Percentiles rank a stretch among this genome's conserved stretches.
These are phyloP conservation scores for Scartelaos histophorus DNA, from an alignment of 2,113 vertebrate species.

Conservation along the genomic window DNA sequence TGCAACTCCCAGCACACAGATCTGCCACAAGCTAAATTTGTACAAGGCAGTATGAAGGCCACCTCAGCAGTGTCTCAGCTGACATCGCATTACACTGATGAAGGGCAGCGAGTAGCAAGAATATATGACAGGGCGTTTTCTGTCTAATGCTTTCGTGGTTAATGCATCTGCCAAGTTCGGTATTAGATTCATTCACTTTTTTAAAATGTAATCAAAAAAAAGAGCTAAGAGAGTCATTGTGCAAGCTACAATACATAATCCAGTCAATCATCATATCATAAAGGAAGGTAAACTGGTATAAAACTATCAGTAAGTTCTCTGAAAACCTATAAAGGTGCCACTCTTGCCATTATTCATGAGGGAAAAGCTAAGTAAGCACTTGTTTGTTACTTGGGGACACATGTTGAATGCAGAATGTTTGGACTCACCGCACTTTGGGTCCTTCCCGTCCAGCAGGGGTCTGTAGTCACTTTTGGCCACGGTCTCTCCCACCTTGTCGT, in stretches of 20 bases:
- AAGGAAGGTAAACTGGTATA: too few relatives aligned
- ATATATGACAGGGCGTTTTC: not conserved
- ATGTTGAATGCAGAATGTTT: too few relatives aligned
- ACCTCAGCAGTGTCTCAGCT: constrained; percentile 46
- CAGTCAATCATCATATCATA: too few relatives aligned
- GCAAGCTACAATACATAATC: too few relatives aligned
- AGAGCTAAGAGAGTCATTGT: too few relatives aligned
- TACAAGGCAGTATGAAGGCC: constrained; percentile 9
- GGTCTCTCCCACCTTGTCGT: constrained; percentile 89
- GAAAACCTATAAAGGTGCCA: too few relatives aligned
- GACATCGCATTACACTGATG: constrained; percentile 37
- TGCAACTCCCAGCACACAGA: constrained; percentile 23
- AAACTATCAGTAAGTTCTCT: too few relatives aligned
- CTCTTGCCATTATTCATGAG: too few relatives aligned
- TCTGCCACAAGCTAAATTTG: constrained; percentile 16
- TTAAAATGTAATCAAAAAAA: too few relatives aligned
- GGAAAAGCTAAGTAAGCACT: too few relatives aligned
- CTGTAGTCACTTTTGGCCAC: constrained; percentile 90
- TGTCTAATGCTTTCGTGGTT: not conserved
- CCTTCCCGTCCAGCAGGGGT: constrained; percentile 86
- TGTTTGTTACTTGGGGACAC: too few relatives aligned
- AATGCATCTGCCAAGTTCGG: not conserved
- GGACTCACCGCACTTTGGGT: constrained; percentile 72
- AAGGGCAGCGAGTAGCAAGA: not conserved
- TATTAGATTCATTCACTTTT: not conserved